phyloP scores from a whole-genome alignment of 2,888 invertebrate species.

The Seladonia tumulorum region DNA sequence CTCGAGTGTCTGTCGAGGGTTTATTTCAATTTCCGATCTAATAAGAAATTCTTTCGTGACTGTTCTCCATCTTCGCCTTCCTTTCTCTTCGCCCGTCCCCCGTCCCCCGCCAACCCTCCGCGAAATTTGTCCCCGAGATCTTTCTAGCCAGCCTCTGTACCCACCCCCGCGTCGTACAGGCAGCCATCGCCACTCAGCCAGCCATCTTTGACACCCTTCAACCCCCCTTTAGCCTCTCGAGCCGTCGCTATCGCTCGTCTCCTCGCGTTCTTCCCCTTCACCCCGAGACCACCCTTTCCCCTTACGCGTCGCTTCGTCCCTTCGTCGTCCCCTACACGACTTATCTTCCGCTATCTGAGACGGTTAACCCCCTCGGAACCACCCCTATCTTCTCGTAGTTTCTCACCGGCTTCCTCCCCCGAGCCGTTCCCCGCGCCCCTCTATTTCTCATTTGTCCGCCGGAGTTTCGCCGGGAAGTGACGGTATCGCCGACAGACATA shows the following conservation, averaged over 20 bases:
- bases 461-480: conserved; percentile 46
- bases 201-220: conserved; percentile 47
- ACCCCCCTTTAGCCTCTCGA: conserved; percentile 24
- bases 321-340: conserved; percentile 66
- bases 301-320: conserved; percentile 16
- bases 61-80: conserved; percentile 45
- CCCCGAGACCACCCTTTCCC: background rate
- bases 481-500: conserved; percentile 60
- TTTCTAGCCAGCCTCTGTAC: conserved; percentile 34
- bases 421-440: conserved; percentile 17
- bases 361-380: conserved; percentile 48
- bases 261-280: conserved; percentile 5
- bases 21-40: conserved; percentile 79
- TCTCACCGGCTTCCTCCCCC: conserved; percentile 29
- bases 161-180: conserved; percentile 25
- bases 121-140: conserved; percentile 70
- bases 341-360: conserved; percentile 76
- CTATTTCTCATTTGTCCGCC: conserved; percentile 66
- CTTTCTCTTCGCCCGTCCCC: conserved; percentile 14
- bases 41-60: conserved; percentile 78
- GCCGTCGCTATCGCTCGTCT: conserved; percentile 58
- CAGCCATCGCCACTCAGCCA: conserved; percentile 41
- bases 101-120: background rate
- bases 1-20: conserved; percentile 49
- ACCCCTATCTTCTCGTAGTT: conserved; percentile 47